Percentiles rank a stretch among this genome's conserved stretches.
Conservation (phyloP, 2,797 vertebrate species). For the Sternarchorhynchus goeldii region DNA sequence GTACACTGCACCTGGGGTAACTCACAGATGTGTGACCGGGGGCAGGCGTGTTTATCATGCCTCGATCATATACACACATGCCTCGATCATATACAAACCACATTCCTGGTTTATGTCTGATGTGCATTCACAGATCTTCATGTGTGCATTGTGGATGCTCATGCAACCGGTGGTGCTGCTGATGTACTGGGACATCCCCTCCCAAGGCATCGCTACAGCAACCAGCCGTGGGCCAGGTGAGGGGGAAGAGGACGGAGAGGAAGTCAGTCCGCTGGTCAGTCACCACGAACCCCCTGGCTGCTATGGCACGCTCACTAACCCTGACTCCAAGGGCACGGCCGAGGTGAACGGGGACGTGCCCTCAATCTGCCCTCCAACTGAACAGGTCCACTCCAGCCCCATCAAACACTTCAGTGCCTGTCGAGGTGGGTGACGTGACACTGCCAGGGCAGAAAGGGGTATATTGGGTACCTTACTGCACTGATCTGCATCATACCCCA, state of each 20-base stretch:
- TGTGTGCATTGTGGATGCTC: slow-evolving; percentile 81
- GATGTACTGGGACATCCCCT: slow-evolving; percentile 81
- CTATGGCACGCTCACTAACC: slow-evolving; percentile 67
- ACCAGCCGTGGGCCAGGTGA: slow-evolving; percentile 39
- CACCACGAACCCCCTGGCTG: slow-evolving; percentile 66
- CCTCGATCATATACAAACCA: too few relatives aligned
- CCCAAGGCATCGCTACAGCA: slow-evolving; percentile 44
- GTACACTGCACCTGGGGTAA: slow-evolving; percentile 84
- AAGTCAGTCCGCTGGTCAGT: slow-evolving; percentile 66
- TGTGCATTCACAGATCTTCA: slow-evolving; percentile 75
- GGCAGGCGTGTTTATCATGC: background rate
- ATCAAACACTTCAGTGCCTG: slow-evolving; percentile 66
- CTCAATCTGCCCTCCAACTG: slow-evolving; percentile 45
- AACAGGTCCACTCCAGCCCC: slow-evolving; percentile 47
- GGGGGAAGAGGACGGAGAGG: slow-evolving; percentile 58
- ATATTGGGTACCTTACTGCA: too few relatives aligned
- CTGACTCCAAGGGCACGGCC: slow-evolving; percentile 8
- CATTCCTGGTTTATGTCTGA: background rate
- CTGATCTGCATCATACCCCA: too few relatives aligned
- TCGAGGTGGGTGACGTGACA: slow-evolving; percentile 64
- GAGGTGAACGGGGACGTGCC: slow-evolving; percentile 42
- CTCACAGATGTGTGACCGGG: slow-evolving; percentile 20
- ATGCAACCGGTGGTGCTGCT: slow-evolving; percentile 76
- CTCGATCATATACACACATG: too few relatives aligned
- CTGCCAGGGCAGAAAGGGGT: background rate